Percentiles rank a stretch among this genome's conserved stretches.
These are phyloP conservation scores for Nephrotoma appendiculata DNA, from an alignment of 2,888 invertebrate genomes.

Conservation along the genomic window DNA sequence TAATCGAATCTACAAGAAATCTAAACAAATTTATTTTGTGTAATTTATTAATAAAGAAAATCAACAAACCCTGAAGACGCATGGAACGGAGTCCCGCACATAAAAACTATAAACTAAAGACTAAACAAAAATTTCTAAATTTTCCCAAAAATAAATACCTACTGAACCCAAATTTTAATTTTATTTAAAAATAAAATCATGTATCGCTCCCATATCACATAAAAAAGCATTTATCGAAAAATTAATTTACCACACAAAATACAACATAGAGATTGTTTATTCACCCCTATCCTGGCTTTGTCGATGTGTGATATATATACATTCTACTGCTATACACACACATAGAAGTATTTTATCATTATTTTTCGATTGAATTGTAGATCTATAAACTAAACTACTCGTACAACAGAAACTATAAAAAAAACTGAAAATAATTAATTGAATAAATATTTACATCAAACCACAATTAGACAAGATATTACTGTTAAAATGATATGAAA, in stretches of 20 bases:
- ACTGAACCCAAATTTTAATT: no score
- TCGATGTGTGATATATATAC: not conserved
- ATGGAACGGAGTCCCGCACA: no score
- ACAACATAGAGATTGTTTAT: not conserved
- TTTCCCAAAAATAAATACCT: no score
- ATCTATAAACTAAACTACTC: no score
- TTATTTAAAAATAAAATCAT: no score
- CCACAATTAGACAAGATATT: not conserved
- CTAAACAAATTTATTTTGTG: no score
- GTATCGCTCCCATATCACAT: not conserved
- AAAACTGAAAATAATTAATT: not conserved
- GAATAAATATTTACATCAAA: not conserved
- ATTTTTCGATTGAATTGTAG: not conserved
- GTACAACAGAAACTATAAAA: not conserved
- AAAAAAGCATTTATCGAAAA: not conserved
- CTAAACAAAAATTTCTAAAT: no score
- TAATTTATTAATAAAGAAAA: no score
- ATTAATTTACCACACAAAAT: not conserved
- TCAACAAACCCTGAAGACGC: no score
- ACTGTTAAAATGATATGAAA: not conserved
- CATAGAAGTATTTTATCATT: not conserved
- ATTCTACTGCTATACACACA: not conserved
- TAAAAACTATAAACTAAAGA: no score
- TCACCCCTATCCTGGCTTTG: not conserved
- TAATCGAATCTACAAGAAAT: no score